Evolutionary conservation across 2,113 vertebrate species (phyloP).

Genomic region (Xiphophorus maculatus): DNA sequence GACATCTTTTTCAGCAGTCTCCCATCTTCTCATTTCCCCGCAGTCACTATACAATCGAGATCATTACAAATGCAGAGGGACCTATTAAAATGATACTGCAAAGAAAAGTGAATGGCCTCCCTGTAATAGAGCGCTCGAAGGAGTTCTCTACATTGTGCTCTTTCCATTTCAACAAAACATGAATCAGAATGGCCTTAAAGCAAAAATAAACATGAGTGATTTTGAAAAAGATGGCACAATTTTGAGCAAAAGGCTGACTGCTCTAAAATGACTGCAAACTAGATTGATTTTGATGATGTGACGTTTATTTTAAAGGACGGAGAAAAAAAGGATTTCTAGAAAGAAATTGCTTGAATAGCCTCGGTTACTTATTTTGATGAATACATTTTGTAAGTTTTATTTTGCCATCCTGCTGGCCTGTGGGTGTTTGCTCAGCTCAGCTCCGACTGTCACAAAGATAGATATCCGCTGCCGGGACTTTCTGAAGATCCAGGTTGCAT

Average conservation of each 20-base stretch:
- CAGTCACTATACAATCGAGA: constrained; percentile 35
- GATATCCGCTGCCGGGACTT: background rate
- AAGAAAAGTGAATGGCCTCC: constrained; percentile 28
- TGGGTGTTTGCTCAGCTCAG: constrained; percentile 1
- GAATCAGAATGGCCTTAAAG: constrained; percentile 41
- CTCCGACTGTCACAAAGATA: constrained; percentile 1
- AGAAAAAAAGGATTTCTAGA: background rate
- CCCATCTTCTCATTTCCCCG: constrained; percentile 1
- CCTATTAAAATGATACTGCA: constrained; percentile 37
- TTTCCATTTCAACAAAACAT: constrained; percentile 31
- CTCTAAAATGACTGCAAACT: background rate
- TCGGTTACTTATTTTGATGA: background rate
- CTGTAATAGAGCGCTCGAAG: constrained; percentile 28
- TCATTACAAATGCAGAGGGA: constrained; percentile 40
- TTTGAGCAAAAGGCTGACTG: background rate
- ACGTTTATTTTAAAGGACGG: background rate
- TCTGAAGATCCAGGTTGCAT: constrained; percentile 3
- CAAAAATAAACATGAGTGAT: constrained; percentile 13
- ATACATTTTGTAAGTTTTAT: constrained; percentile 8
- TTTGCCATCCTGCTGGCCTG: constrained; percentile 3
- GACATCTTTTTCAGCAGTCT: background rate
- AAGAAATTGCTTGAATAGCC: background rate
- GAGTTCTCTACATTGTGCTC: constrained; percentile 6
- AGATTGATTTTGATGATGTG: background rate
- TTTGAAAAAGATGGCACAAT: constrained; percentile 5